Conservation (phyloP, 2,797 vertebrate species). For the Peromyscus eremicus region DNA sequence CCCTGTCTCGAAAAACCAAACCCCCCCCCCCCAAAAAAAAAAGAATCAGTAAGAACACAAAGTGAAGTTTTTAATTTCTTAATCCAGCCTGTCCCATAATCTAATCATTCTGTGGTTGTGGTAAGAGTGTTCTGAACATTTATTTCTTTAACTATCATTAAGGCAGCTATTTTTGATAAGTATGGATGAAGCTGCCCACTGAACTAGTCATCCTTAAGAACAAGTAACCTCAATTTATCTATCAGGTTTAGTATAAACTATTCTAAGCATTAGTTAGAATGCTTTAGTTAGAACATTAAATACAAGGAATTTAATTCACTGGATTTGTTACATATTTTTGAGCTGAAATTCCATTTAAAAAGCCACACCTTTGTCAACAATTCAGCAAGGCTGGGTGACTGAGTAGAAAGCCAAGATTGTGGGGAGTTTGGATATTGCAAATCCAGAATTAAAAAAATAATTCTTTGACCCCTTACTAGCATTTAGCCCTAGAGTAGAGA, state of each 20-base stretch:
- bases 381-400: neutral
- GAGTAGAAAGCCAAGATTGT: neutral
- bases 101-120: neutral
- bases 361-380: neutral
- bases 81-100: neutral
- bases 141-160: neutral
- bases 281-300: too few relatives aligned
- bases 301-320: neutral
- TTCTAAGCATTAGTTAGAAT: neutral
- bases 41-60: slow-evolving; percentile 32
- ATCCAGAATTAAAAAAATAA: neutral
- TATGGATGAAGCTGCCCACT: neutral
- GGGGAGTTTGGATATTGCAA: neutral
- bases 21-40: too few relatives aligned
- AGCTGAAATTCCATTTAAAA: neutral
- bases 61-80: slow-evolving; percentile 16
- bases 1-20: too few relatives aligned
- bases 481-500: neutral
- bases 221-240: neutral
- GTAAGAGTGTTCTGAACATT: neutral
- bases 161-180: neutral
- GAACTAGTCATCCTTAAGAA: neutral
- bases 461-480: neutral
- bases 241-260: neutral
- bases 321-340: neutral